Base-by-base conservation (phyloP, 2,797 vertebrate species). In the Enteromius afrohamiltoni region DNA sequence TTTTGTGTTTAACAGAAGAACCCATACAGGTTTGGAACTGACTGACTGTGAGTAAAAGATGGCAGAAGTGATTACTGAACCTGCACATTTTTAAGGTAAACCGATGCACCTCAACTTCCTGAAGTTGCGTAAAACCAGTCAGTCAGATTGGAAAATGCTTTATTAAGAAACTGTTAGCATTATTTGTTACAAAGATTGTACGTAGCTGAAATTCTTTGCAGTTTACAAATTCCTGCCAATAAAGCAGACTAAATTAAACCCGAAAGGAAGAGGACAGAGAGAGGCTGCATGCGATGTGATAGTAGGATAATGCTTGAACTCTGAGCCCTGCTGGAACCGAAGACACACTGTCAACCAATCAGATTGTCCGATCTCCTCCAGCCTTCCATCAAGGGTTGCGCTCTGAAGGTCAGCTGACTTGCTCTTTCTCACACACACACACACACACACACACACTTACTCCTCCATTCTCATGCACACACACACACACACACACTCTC, bases 331-430 rank as follows among this genome's bases (percentile, higher is more conserved):
- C 78, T 78, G 45, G 60, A 83, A 64, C 70, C 4, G 47, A 83
- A 84, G 71, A 75, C 9, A 55, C 70, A 58, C 65, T 21, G 1
- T 47, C 64, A 83, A 34, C 73, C 85, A 86, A 82, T 86, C 83
- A 86, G 80, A 86, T 75, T 13, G 21, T 49, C 69, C 40, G 2
- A 67, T 73, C 60, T 71, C 80, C 60, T 64, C 49, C 53, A 83
- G 62, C 74, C 73, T 76, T 79, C 75, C 53, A 85, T 85, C 81
- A 77, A 86, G 40, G 58, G 81, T 78, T 84, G 31, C 6, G 26
- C 21, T 82, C 79, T 85, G 75, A 88, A 88, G 87, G 87, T 87
- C 87, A 88, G 79, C 81, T 88, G 81, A 84, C 81, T 82, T 51
- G 19, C 40, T 37, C 47, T 87, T 60, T 81, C 65, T 60, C 58